These are phyloP conservation scores for Sepioteuthis lessoniana DNA, from an alignment of 2,888 invertebrate genomes.

Conservation along the genomic window DNA sequence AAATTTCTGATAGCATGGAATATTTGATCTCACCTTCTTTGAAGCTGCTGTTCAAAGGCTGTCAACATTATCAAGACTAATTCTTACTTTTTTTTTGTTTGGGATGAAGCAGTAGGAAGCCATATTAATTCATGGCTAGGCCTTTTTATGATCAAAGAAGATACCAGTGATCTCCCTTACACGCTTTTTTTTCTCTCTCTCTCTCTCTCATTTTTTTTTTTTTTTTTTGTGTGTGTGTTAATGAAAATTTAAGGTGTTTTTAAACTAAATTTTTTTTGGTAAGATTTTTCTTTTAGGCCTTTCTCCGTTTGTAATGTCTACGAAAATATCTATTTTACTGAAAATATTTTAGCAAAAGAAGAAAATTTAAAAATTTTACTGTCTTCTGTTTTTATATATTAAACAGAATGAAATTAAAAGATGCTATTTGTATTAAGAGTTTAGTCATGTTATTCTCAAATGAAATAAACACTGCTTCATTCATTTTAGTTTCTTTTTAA, in stretches of 20 bases:
- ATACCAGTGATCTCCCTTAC: background rate
- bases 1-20: background rate
- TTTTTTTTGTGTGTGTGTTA: background rate
- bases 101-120: background rate
- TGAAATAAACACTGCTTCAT: background rate
- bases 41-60: background rate
- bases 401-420: background rate
- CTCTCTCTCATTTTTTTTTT: no score
- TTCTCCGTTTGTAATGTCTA: background rate
- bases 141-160: background rate
- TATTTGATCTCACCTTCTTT: slow-evolving; percentile 5
- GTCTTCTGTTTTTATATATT: background rate
- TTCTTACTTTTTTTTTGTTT: background rate
- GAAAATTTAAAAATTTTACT: background rate
- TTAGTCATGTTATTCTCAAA: background rate
- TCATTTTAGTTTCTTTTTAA: background rate
- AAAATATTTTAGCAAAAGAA: background rate
- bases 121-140: background rate
- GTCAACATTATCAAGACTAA: background rate
- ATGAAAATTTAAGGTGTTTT: background rate
- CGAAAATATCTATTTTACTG: background rate
- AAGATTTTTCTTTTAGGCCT: background rate
- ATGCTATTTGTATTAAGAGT: background rate
- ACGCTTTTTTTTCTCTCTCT: no score
- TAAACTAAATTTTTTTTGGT: background rate